These are phyloP conservation scores for Strongylocentrotus purpuratus DNA, from an alignment of 35 echinoderm and acorn worm species.

Conservation along the genomic window DNA sequence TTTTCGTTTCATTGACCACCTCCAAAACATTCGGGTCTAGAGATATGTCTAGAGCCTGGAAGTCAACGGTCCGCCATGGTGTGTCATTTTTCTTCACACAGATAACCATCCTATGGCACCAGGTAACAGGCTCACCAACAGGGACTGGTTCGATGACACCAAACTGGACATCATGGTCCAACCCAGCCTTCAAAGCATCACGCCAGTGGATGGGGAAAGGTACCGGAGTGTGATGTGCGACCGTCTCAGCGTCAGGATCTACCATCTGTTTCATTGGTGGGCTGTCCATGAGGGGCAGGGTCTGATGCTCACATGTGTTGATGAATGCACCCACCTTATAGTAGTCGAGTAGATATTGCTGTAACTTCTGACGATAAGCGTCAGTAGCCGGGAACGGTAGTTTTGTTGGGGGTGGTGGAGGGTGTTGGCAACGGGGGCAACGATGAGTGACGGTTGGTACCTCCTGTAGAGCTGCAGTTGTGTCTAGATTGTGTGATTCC, in stretches of 20 bases:
- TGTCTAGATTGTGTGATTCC: too few species aligned
- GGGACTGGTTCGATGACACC: slow-evolving; percentile 20
- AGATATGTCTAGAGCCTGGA: slow-evolving; percentile 6
- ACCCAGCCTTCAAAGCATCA: neutral
- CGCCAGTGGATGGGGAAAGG: neutral
- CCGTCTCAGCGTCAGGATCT: slow-evolving; percentile 25
- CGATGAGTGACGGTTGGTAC: too few species aligned
- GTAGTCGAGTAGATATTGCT: slow-evolving; percentile 24
- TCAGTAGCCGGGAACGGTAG: slow-evolving; percentile 48
- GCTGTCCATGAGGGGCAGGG: slow-evolving; percentile 15
- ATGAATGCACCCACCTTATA: slow-evolving; percentile 7
- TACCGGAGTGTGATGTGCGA: slow-evolving; percentile 32
- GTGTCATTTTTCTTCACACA: slow-evolving; percentile 4
- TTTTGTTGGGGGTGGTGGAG: neutral
- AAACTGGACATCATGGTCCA: neutral
- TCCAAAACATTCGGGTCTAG: too few species aligned
- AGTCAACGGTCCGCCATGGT: slow-evolving; percentile 35
- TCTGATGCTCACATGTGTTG: slow-evolving; percentile 39
- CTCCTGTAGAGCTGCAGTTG: too few species aligned
- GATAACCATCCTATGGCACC: neutral
- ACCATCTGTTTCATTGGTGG: slow-evolving; percentile 37
- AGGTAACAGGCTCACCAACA: neutral
- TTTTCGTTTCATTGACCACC: too few species aligned
- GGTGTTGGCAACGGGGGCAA: too few species aligned
- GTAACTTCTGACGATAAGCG: neutral